These are phyloP conservation scores for Antrozous pallidus DNA, from an alignment of 2,797 vertebrate species.

Conservation along the genomic window DNA sequence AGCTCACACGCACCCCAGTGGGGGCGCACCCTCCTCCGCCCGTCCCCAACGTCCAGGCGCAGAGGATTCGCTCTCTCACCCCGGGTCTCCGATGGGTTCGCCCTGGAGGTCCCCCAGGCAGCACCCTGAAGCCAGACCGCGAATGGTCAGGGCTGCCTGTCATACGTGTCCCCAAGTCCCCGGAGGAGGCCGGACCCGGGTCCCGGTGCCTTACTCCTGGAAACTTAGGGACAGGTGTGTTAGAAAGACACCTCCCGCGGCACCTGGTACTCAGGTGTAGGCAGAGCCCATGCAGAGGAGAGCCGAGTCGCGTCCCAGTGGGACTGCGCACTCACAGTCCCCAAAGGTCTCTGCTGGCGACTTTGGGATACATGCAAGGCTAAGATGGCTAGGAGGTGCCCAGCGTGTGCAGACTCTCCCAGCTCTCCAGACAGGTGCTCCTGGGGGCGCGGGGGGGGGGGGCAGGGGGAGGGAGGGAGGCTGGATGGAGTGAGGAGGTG, in stretches of 20 bases:
- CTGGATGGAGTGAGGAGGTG: neutral
- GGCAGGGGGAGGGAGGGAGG: too few relatives aligned
- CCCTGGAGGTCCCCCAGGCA: neutral
- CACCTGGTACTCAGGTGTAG: neutral
- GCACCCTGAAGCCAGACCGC: neutral
- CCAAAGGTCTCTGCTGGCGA: neutral
- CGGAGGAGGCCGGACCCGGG: neutral
- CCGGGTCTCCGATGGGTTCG: neutral
- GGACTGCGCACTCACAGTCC: neutral
- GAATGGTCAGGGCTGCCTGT: too few relatives aligned
- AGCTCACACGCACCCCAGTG: rapidly evolving
- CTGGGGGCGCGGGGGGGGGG: too few relatives aligned
- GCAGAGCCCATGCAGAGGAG: neutral
- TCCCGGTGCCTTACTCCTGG: neutral
- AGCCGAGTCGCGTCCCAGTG: neutral
- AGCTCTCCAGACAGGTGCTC: neutral
- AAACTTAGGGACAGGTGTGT: neutral
- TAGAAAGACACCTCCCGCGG: neutral
- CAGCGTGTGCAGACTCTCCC: rapidly evolving
- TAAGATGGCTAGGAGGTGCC: too few relatives aligned
- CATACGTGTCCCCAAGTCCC: too few relatives aligned
- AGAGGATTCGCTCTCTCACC: neutral
- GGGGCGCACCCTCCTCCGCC: too few relatives aligned
- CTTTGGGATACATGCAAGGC: too few relatives aligned
- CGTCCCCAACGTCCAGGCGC: rapidly evolving